Percentiles rank a stretch among this genome's conserved stretches.
Conservation (phyloP, 2,888 invertebrate genomes). For the Dasypogon diadema region DNA sequence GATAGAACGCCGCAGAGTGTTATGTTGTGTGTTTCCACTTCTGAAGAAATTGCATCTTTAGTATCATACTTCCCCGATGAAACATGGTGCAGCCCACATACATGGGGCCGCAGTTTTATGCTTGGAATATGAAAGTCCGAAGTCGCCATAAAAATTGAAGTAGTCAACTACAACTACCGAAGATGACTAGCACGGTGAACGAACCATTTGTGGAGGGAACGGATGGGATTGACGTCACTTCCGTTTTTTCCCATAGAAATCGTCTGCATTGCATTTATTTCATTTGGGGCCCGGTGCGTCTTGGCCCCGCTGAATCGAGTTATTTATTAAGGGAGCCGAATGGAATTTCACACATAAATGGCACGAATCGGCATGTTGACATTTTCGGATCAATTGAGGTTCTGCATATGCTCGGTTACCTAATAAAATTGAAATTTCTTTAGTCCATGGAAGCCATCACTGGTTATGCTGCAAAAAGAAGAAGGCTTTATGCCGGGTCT, state of each 20-base stretch:
- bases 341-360: constrained; percentile 26
- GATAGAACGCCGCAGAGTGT: neutral
- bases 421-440: neutral
- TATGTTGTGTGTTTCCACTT: neutral
- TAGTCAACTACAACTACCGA: neutral
- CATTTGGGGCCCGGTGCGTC: neutral
- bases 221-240: constrained; percentile 15
- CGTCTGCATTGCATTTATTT: constrained; percentile 1
- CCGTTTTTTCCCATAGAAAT: constrained; percentile 11
- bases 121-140: neutral
- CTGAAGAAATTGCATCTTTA: neutral
- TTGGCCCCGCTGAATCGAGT: neutral
- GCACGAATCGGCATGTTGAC: constrained; percentile 33
- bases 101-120: neutral
- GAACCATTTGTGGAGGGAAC: neutral
- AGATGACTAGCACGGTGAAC: neutral
- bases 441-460: neutral
- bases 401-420: neutral
- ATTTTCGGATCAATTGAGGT: constrained; percentile 18
- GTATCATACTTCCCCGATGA: neutral
- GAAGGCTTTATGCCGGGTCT: neutral
- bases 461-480: neutral
- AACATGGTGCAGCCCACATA: neutral
- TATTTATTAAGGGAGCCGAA: neutral
- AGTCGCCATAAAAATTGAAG: neutral